Evolutionary conservation across 2,797 vertebrate genomes (phyloP).

Genomic region (Jordanella pulchra): DNA sequence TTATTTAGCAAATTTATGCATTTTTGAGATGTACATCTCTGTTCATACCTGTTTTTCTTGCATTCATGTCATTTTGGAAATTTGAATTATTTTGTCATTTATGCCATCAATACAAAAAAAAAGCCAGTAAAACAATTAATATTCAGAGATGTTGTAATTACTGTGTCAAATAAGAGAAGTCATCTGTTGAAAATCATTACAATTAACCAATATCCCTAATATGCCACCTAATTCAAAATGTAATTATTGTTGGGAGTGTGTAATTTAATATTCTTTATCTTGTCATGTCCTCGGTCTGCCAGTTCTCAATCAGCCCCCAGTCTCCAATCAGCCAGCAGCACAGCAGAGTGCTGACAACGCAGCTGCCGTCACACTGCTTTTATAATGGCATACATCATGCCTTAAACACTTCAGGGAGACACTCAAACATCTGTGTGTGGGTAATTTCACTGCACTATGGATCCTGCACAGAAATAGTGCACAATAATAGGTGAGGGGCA

Average conservation of each 20-base stretch:
- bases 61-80: neutral
- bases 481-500: constrained; percentile 60
- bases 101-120: neutral
- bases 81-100: constrained; percentile 15
- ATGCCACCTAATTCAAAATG: constrained; percentile 54
- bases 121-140: neutral
- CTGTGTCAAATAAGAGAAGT: constrained; percentile 32
- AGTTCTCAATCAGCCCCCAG: constrained; percentile 49
- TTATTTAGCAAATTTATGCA: neutral
- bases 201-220: constrained; percentile 45
- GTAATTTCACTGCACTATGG: constrained; percentile 72
- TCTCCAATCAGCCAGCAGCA: constrained; percentile 46
- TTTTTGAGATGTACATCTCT: neutral
- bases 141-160: constrained; percentile 29
- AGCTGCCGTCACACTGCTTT: constrained; percentile 69
- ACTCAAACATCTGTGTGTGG: constrained; percentile 70
- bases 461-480: constrained; percentile 62
- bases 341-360: constrained; percentile 74
- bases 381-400: constrained; percentile 78
- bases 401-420: constrained; percentile 74
- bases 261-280: constrained; percentile 70
- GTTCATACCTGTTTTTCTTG: neutral
- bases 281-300: constrained; percentile 64
- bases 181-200: constrained; percentile 37
- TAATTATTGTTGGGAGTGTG: constrained; percentile 63